Percentiles rank a stretch among this genome's conserved stretches.
phyloP scores from a whole-genome alignment of 2,888 invertebrate species.

The Xestia sexstrigata region DNA sequence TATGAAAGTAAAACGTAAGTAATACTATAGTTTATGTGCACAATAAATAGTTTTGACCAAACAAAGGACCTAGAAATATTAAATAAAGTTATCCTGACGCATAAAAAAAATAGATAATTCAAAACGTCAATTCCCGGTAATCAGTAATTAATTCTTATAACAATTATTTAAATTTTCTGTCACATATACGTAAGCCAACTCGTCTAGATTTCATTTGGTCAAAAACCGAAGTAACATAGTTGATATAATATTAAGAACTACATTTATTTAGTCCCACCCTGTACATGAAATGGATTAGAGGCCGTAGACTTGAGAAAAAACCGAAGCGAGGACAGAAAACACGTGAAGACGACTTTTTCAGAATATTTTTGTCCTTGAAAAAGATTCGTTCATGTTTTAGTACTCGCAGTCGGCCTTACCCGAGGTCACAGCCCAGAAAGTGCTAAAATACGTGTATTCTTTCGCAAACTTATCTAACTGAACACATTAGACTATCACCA shows the following conservation, averaged over 20 bases:
- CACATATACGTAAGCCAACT: constrained; percentile 11
- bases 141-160: not conserved
- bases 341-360: not conserved
- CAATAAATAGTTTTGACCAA: constrained; percentile 58
- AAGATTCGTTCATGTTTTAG: not conserved
- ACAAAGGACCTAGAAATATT: constrained; percentile 39
- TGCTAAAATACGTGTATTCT: constrained; percentile 53
- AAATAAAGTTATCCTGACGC: not conserved
- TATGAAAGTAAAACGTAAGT: constrained; percentile 45
- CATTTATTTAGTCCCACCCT: constrained; percentile 67
- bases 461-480: constrained; percentile 69
- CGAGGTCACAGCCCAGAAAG: constrained; percentile 45
- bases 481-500: constrained; percentile 71
- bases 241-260: constrained; percentile 58
- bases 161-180: constrained; percentile 10
- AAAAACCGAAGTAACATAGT: constrained; percentile 54
- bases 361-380: not conserved
- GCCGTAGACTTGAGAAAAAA: constrained; percentile 22
- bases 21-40: constrained; percentile 55
- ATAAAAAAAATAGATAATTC: constrained; percentile 4
- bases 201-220: constrained; percentile 55
- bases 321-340: not conserved
- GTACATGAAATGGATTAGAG: constrained; percentile 65
- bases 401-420: not conserved
- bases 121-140: constrained; percentile 32